A percentile compares a stretch with the other conserved stretches of the same genome.
Evolutionary conservation across 2,888 invertebrate genomes (phyloP).

Genomic region (Tuta absoluta): DNA sequence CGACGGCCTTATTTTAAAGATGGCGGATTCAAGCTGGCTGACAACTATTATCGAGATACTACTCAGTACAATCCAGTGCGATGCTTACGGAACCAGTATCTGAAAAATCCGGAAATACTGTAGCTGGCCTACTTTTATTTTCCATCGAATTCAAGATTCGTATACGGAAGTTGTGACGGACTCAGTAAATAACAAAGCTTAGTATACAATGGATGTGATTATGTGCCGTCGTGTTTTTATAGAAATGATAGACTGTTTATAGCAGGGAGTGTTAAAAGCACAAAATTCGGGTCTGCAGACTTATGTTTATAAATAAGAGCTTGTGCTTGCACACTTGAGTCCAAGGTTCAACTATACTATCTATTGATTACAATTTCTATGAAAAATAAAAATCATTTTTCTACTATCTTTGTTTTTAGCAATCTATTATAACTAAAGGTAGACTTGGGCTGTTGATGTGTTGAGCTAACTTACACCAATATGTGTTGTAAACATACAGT

Average conservation of each 20-base stretch:
- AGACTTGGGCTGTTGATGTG: no score
- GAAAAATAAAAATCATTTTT: no score
- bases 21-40: slow-evolving; percentile 17
- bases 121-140: slow-evolving; percentile 29
- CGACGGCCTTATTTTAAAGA: slow-evolving; percentile 13
- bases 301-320: neutral
- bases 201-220: slow-evolving; percentile 38
- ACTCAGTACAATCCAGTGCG: neutral
- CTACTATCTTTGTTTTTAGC: no score
- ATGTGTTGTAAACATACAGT: no score
- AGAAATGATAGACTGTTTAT: slow-evolving; percentile 61
- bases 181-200: slow-evolving; percentile 35
- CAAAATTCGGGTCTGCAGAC: slow-evolving; percentile 39
- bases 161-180: slow-evolving; percentile 25
- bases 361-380: no score
- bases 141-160: neutral
- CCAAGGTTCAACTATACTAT: no score
- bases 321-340: no score
- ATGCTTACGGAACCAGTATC: neutral
- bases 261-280: slow-evolving; percentile 54
- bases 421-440: no score
- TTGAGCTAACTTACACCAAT: no score
- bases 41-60: neutral
- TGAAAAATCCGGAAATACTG: slow-evolving; percentile 18
- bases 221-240: slow-evolving; percentile 46